These are phyloP conservation scores for Sandelia bainsii DNA, from an alignment of 2,797 vertebrate genomes.

Conservation along the genomic window DNA sequence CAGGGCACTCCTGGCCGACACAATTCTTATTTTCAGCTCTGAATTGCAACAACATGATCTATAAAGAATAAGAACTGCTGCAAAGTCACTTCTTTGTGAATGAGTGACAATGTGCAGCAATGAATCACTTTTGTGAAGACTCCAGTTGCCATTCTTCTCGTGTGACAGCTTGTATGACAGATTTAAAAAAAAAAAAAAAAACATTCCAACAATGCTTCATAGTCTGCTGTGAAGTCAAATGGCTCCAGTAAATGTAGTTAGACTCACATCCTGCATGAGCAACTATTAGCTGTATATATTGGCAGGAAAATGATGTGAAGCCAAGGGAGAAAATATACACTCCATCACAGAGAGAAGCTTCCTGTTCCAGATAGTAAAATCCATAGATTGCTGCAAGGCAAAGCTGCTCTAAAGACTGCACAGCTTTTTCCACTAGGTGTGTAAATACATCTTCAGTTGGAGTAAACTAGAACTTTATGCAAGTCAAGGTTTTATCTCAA, in stretches of 20 bases:
- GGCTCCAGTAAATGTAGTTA: conserved; percentile 12
- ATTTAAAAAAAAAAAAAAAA: not conserved
- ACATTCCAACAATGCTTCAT: not conserved
- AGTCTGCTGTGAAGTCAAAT: conserved; percentile 6
- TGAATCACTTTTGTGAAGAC: not conserved
- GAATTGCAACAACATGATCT: not conserved
- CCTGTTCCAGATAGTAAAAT: conserved; percentile 58
- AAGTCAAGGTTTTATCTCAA: conserved; percentile 43
- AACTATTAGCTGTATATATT: conserved; percentile 36
- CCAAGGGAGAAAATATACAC: conserved; percentile 42
- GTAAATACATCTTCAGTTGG: conserved; percentile 1
- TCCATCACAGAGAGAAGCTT: conserved; percentile 36
- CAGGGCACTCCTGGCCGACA: not conserved
- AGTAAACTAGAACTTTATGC: conserved; percentile 37
- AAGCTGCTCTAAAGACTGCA: conserved; percentile 33
- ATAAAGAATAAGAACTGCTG: not conserved
- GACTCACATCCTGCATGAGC: conserved; percentile 24
- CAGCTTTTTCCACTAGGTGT: conserved; percentile 2
- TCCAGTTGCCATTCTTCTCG: not conserved
- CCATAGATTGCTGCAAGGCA: conserved; percentile 41
- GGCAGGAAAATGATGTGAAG: conserved; percentile 29
- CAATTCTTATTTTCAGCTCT: not conserved
- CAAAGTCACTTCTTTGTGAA: not conserved
- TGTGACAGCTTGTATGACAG: conserved; percentile 1
- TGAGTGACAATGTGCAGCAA: not conserved